phyloP scores from a whole-genome alignment of 2,888 invertebrate species.

The Heliconius sara region DNA sequence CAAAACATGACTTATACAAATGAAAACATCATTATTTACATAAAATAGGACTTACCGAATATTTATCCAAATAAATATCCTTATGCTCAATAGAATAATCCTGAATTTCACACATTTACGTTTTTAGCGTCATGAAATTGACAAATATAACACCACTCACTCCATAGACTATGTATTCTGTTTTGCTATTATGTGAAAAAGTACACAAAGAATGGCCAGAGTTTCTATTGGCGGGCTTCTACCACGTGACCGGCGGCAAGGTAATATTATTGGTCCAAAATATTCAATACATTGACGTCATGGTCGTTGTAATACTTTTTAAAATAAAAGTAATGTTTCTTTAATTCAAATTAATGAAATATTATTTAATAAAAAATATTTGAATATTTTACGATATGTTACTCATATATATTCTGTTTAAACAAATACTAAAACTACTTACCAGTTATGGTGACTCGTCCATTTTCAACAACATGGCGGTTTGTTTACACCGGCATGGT shows the following conservation, averaged over 20 bases:
- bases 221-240: slow-evolving; percentile 74
- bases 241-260: slow-evolving; percentile 80
- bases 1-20: slow-evolving; percentile 50
- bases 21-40: slow-evolving; percentile 48
- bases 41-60: slow-evolving; percentile 85
- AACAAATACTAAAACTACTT: slow-evolving; percentile 56
- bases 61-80: slow-evolving; percentile 86
- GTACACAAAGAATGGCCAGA: slow-evolving; percentile 83
- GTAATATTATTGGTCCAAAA: slow-evolving; percentile 71
- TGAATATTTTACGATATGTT: slow-evolving; percentile 10
- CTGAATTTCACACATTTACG: slow-evolving; percentile 88
- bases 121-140: slow-evolving; percentile 80
- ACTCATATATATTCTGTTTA: not conserved
- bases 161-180: slow-evolving; percentile 80
- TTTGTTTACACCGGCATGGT: slow-evolving; percentile 84
- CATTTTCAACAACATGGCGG: slow-evolving; percentile 81
- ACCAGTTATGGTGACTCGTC: slow-evolving; percentile 62
- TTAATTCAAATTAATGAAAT: not conserved
- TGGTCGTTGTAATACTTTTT: slow-evolving; percentile 55
- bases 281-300: slow-evolving; percentile 62
- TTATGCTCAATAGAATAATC: slow-evolving; percentile 87
- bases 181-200: slow-evolving; percentile 81
- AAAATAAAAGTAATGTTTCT: slow-evolving; percentile 33
- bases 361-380: slow-evolving; percentile 1
- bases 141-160: slow-evolving; percentile 83